Conservation (phyloP, 2,113 vertebrate genomes). For the Sinocyclocheilus rhinocerous region DNA sequence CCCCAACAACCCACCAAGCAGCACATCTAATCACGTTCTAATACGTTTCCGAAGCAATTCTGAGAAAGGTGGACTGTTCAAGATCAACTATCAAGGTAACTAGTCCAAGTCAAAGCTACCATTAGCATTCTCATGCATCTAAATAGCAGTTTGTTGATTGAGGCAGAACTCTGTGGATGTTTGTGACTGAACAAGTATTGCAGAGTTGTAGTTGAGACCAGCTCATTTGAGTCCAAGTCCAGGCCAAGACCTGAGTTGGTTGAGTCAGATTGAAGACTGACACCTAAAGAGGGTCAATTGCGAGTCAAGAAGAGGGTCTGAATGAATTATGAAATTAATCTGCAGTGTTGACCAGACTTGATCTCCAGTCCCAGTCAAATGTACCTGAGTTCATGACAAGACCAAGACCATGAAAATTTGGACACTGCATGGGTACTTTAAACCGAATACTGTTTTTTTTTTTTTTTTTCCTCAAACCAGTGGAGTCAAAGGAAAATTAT, state of each 20-base stretch:
- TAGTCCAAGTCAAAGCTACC: background rate
- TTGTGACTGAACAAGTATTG: background rate
- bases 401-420: background rate
- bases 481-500: background rate
- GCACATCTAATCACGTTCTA: conserved; percentile 93
- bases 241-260: background rate
- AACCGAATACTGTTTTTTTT: background rate
- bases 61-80: conserved; percentile 89
- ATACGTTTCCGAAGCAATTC: conserved; percentile 89
- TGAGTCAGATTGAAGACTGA: too few species aligned
- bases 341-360: background rate
- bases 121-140: background rate
- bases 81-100: conserved; percentile 86
- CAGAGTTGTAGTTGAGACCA: too few species aligned
- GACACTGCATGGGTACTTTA: background rate
- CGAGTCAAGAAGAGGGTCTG: background rate
- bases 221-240: background rate
- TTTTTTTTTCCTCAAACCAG: background rate
- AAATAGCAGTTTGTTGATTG: background rate
- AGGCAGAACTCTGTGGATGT: background rate
- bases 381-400: background rate
- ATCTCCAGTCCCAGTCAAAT: background rate
- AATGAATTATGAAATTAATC: background rate
- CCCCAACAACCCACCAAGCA: conserved; percentile 84
- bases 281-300: too few species aligned